These are phyloP conservation scores for Crenuchus spilurus DNA, from an alignment of 2,797 vertebrate genomes.

Conservation along the genomic window DNA sequence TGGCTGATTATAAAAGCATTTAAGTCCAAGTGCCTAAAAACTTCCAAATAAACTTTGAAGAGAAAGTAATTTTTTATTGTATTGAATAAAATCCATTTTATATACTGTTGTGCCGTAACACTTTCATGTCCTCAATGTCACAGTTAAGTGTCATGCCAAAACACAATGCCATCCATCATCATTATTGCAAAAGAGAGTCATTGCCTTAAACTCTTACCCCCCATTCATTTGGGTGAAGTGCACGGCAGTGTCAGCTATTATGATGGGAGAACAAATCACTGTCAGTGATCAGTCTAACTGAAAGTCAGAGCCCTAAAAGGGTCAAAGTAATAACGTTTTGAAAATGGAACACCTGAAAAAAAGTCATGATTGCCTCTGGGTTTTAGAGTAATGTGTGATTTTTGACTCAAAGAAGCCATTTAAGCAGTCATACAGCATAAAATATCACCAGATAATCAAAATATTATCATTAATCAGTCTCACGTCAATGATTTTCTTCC, in stretches of 20 bases:
- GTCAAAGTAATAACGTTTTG: conserved; percentile 40
- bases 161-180: conserved; percentile 44
- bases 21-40: conserved; percentile 1
- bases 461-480: background rate
- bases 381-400: background rate
- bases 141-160: conserved; percentile 27
- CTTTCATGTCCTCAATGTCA: conserved; percentile 27
- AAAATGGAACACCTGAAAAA: conserved; percentile 12
- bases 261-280: conserved; percentile 38
- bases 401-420: no score
- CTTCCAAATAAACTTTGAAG: conserved; percentile 7
- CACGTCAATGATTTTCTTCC: no score
- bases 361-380: background rate
- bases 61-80: conserved; percentile 14
- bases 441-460: no score
- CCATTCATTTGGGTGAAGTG: conserved; percentile 47
- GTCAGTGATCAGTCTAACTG: conserved; percentile 30
- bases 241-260: conserved; percentile 31
- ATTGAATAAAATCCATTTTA: conserved; percentile 13
- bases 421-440: no score
- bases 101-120: conserved; percentile 22
- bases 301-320: conserved; percentile 42
- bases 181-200: conserved; percentile 39
- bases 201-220: conserved; percentile 36
- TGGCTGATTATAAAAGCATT: background rate